Evolutionary conservation across 2,113 vertebrate species (phyloP), one percentile per base, ranked within the genome.

Genomic region (Salminus brasiliensis): DNA sequence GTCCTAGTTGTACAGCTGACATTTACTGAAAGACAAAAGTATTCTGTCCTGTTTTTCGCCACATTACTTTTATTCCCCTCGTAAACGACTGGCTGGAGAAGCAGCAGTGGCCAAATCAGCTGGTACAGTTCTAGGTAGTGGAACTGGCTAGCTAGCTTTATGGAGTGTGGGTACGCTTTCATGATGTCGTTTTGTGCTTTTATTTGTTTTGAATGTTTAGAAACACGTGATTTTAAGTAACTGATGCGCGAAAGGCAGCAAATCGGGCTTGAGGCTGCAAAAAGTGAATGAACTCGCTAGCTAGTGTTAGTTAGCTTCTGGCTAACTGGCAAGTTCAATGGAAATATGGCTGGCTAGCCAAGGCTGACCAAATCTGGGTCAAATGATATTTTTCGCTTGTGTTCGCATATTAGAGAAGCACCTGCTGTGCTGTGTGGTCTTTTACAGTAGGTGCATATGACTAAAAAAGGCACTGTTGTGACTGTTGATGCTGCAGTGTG

Each of bases 21-120:
- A 13, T 74, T 80, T 74, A 57, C 74, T 53, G 45, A 70, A 63
- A 39, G 66, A 36, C 32, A 34, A 67, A 76, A 36, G 30, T 78
- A 45, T 30, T 60, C 41, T 80, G 78, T 84, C 82, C 78, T 78
- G 53, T 78, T 41, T 69, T 78, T 47, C 16, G 53, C 55, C 21
- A 60, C 69, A 80, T 55, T 34, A 74, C 13, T 81, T 69, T 57
- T 77, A 76, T 74, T 23, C 47, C 47, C 79, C 45, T 78, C 12
- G 45, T 27, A 2, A 81, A 47, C 60, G 62, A 29, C 57, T 53
- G 21, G 63, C 77, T 79, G 43, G 60, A 11, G 15, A 12, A 45
- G 2, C 29, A 69, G n/a, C 55, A 34, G 27, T 27, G 76, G 41
- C 60, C 65, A 16, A 32, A 62, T 78, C 78, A 83, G 74, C 82